Evolutionary conservation across 2,113 vertebrate genomes (phyloP).

Genomic region (Amia ocellicauda): DNA sequence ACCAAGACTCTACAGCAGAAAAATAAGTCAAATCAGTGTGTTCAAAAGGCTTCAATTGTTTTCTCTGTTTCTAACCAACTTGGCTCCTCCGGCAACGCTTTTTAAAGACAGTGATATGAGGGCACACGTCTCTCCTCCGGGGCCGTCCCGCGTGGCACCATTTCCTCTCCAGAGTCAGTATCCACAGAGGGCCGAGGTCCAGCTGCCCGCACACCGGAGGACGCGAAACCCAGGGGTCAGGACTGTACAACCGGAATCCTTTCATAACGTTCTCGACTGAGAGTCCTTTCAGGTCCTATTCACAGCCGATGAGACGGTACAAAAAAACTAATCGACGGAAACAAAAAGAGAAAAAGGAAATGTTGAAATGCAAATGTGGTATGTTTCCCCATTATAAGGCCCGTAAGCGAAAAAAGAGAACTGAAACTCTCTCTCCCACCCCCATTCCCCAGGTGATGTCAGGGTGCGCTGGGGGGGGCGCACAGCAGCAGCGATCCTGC

Average conservation of each 20-base stretch:
- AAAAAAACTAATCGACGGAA: conserved; percentile 26
- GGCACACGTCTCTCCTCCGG: background rate
- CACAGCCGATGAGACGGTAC: conserved; percentile 18
- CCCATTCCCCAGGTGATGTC: conserved; percentile 2
- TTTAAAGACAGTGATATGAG: background rate
- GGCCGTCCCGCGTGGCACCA: background rate
- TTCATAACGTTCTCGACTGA: conserved; percentile 3
- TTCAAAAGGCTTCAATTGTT: conserved; percentile 18
- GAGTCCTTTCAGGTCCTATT: conserved; percentile 27
- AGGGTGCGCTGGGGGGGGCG: conserved; percentile 22
- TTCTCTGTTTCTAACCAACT: background rate
- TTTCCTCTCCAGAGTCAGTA: background rate
- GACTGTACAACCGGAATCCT: too few species aligned
- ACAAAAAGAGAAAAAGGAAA: background rate
- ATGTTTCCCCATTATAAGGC: conserved; percentile 52
- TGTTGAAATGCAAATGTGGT: conserved; percentile 12
- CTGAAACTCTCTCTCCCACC: conserved; percentile 4
- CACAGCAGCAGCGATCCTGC: conserved; percentile 49
- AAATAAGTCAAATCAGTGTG: background rate
- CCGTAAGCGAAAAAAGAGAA: conserved; percentile 36
- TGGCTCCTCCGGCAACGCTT: background rate
- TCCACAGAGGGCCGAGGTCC: too few species aligned
- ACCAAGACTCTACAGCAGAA: too few species aligned
- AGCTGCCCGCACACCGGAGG: too few species aligned
- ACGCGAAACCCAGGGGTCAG: too few species aligned